Conservation (phyloP, 2,888 invertebrate genomes). For the Anoncus sp. region DNA sequence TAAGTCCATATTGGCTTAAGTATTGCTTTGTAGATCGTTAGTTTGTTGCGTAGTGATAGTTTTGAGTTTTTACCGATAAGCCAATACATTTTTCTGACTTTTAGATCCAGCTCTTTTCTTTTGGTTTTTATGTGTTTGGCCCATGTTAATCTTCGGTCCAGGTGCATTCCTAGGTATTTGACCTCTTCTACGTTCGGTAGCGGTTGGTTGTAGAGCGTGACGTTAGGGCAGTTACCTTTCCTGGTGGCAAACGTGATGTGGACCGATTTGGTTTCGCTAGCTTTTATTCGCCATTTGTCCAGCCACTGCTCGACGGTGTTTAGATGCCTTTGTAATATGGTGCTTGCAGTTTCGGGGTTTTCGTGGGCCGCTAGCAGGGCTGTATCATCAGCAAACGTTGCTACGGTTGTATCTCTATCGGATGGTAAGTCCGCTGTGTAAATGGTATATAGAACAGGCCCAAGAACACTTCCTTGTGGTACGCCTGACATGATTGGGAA, state of each 20-base stretch:
- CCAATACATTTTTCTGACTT: slow-evolving; percentile 53
- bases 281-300: slow-evolving; percentile 67
- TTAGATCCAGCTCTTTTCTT: slow-evolving; percentile 44
- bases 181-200: slow-evolving; percentile 58
- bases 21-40: slow-evolving; percentile 48
- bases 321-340: too few relatives aligned
- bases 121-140: slow-evolving; percentile 37
- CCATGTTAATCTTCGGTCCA: slow-evolving; percentile 64
- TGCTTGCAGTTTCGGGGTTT: too few relatives aligned
- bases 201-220: slow-evolving; percentile 48
- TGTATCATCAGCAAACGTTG: too few relatives aligned
- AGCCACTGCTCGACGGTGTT: slow-evolving; percentile 36
- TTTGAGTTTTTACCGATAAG: slow-evolving; percentile 41
- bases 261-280: slow-evolving; percentile 66
- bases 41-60: slow-evolving; percentile 43
- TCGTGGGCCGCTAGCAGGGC: too few relatives aligned
- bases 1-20: slow-evolving; percentile 57
- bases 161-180: slow-evolving; percentile 67
- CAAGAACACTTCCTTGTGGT: slow-evolving; percentile 65
- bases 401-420: neutral
- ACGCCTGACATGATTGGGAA: slow-evolving; percentile 10
- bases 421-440: slow-evolving; percentile 63
- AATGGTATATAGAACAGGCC: slow-evolving; percentile 61
- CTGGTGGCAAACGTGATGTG: slow-evolving; percentile 67
- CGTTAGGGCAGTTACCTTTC: slow-evolving; percentile 40